Evolutionary conservation across 2,113 vertebrate genomes (phyloP).

Genomic region (Silurus glanis): DNA sequence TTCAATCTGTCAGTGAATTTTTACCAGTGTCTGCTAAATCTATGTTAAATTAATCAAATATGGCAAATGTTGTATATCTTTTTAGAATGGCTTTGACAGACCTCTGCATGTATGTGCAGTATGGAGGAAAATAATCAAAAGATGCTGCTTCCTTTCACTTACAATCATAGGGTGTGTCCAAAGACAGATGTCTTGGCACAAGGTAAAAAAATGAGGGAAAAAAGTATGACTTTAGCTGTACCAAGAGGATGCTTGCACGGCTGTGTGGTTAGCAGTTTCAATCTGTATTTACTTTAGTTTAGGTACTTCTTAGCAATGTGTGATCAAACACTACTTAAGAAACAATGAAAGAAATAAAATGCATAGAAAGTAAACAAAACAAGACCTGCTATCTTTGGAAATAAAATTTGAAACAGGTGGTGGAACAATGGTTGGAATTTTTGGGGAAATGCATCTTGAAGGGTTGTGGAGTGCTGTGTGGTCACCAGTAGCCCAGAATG

Average conservation of each 20-base stretch:
- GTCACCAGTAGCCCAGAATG: slow-evolving; percentile 27
- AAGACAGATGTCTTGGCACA: slow-evolving; percentile 76
- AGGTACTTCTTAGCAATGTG: slow-evolving; percentile 47
- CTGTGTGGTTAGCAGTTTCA: slow-evolving; percentile 61
- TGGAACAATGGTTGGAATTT: slow-evolving; percentile 28
- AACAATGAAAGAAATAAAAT: slow-evolving; percentile 31
- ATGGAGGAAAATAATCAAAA: slow-evolving; percentile 72
- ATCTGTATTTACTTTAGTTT: slow-evolving; percentile 65
- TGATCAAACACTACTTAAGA: slow-evolving; percentile 41
- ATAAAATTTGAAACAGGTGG: slow-evolving; percentile 51
- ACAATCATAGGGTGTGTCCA: slow-evolving; percentile 85
- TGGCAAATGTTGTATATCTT: slow-evolving; percentile 25
- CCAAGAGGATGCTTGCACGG: slow-evolving; percentile 58
- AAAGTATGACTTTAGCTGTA: slow-evolving; percentile 61
- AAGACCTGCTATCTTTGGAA: slow-evolving; percentile 35
- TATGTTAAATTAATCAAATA: slow-evolving; percentile 21
- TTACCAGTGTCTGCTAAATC: slow-evolving; percentile 3
- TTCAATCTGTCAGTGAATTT: slow-evolving; percentile 3
- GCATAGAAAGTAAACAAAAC: slow-evolving; percentile 41
- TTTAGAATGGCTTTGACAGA: slow-evolving; percentile 47
- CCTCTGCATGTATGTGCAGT: slow-evolving; percentile 51
- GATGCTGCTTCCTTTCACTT: slow-evolving; percentile 67
- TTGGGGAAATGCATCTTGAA: slow-evolving; percentile 28
- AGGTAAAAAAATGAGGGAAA: slow-evolving; percentile 17
- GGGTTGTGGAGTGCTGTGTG: slow-evolving; percentile 38